phyloP scores from a whole-genome alignment of 1,140 invertebrate species.

The Temnothorax curvispinosus region DNA sequence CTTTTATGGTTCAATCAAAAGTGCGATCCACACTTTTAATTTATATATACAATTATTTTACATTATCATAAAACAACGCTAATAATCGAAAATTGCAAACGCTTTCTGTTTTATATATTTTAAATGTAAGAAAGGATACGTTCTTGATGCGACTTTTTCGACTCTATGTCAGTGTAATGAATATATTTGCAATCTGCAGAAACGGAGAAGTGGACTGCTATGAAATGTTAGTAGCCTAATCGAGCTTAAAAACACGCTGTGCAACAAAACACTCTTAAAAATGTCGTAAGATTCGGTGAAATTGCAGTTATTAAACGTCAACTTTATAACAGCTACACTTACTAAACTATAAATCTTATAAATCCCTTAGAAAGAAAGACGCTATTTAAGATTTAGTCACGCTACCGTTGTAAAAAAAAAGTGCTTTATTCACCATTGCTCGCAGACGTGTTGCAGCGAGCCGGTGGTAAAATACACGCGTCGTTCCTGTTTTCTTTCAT shows the following conservation, averaged over 20 bases:
- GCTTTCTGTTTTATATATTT: background rate
- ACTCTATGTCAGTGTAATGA: background rate
- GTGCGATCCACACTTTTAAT: background rate
- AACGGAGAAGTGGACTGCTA: background rate
- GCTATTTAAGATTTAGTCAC: slow-evolving; percentile 29
- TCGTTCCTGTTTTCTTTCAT: slow-evolving; percentile 7
- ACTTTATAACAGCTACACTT: slow-evolving; percentile 12
- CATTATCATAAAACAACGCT: background rate
- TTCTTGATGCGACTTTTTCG: background rate
- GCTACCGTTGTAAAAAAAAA: slow-evolving; percentile 27
- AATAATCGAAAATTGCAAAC: background rate
- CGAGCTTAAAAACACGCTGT: background rate
- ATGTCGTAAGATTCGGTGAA: slow-evolving; percentile 2
- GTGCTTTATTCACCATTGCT: slow-evolving; percentile 12
- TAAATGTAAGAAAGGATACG: background rate
- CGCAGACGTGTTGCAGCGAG: background rate
- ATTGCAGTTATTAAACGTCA: slow-evolving; percentile 25
- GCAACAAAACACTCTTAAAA: background rate
- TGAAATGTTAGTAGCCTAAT: slow-evolving; percentile 14
- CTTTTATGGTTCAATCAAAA: background rate
- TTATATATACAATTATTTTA: background rate
- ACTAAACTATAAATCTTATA: slow-evolving; percentile 22
- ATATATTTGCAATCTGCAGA: background rate
- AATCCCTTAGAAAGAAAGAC: background rate
- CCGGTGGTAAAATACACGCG: background rate